These are phyloP conservation scores for Timema cristinae DNA, from an alignment of 2,888 invertebrate genomes.

Conservation along the genomic window DNA sequence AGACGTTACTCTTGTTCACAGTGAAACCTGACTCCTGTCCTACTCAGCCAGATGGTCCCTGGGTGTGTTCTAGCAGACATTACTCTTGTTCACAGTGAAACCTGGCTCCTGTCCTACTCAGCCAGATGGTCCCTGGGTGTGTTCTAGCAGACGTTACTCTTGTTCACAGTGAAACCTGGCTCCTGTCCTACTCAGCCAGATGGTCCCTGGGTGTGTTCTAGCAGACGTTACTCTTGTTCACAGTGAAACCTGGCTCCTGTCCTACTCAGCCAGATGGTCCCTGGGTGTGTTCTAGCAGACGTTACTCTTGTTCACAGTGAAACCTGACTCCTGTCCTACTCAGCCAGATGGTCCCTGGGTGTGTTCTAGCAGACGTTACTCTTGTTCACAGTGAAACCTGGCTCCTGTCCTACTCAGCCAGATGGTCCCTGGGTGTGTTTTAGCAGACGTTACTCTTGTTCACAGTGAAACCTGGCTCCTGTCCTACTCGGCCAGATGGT, in stretches of 20 bases:
- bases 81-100: not conserved
- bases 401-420: not conserved
- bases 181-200: not conserved
- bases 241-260: conserved; percentile 10
- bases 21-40: conserved; percentile 8
- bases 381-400: conserved; percentile 4
- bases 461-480: conserved; percentile 6
- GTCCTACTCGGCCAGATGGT: not conserved
- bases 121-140: conserved; percentile 2
- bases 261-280: not conserved
- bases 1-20: not conserved
- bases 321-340: not conserved
- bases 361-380: not conserved
- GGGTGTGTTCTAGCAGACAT: not conserved
- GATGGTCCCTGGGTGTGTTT: conserved; percentile 1
- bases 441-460: not conserved
- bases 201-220: conserved; percentile 8
- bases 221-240: not conserved
- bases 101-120: not conserved
- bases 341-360: not conserved
- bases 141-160: not conserved
- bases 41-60: not conserved
- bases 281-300: conserved; percentile 5
- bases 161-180: conserved; percentile 7
- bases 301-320: not conserved